These are phyloP conservation scores for Caenorhabditis plicata DNA, from an alignment of 2,888 invertebrate species.

Conservation along the genomic window DNA sequence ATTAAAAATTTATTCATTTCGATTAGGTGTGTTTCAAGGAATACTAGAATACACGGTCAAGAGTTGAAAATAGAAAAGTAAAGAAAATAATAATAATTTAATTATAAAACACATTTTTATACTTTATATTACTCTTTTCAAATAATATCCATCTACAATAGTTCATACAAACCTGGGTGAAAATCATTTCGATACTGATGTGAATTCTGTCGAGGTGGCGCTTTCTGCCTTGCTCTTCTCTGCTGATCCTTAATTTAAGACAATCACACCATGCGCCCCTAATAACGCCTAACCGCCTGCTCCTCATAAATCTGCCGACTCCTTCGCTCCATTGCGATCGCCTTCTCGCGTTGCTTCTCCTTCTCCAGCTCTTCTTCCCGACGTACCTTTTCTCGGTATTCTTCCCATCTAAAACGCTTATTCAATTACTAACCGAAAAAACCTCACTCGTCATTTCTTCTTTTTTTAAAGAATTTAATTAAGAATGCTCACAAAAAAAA, in stretches of 20 bases:
- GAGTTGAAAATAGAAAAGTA: too few relatives aligned
- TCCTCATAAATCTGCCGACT: constrained; percentile 34
- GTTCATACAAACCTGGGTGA: too few relatives aligned
- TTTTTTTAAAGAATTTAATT: too few relatives aligned
- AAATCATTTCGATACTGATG: not conserved
- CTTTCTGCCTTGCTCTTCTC: not conserved
- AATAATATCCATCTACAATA: too few relatives aligned
- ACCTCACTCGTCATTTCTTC: not conserved
- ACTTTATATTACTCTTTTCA: too few relatives aligned
- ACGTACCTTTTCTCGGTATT: constrained; percentile 31
- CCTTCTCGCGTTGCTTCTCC: constrained; percentile 30
- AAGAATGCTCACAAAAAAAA: too few relatives aligned
- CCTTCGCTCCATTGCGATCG: constrained; percentile 32
- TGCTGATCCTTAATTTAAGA: not conserved
- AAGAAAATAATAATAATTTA: too few relatives aligned
- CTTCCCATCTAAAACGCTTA: constrained; percentile 34
- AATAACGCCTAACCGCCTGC: constrained; percentile 16
- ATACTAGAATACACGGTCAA: too few relatives aligned
- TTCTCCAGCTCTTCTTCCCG: constrained; percentile 41
- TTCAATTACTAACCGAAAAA: too few relatives aligned
- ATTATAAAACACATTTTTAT: too few relatives aligned
- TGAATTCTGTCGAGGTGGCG: not conserved
- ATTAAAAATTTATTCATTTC: too few relatives aligned
- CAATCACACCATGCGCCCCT: not conserved
- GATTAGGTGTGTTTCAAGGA: too few relatives aligned